Percentiles rank a stretch among this genome's conserved stretches.
Conservation (phyloP, 2,113 vertebrate species). For the Planiliza haematocheilus region DNA sequence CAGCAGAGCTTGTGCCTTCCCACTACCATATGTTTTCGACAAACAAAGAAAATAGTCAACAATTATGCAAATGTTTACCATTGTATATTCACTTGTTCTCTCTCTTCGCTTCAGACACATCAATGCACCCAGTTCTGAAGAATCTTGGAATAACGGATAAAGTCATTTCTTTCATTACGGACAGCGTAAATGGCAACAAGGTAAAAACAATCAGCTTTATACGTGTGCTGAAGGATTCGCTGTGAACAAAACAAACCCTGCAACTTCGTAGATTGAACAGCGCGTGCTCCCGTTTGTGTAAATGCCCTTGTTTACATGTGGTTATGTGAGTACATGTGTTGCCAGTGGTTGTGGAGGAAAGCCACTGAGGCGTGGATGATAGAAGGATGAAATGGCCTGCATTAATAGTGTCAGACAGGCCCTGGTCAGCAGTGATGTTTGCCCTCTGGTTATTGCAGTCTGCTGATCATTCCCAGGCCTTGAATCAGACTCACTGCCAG, state of each 20-base stretch:
- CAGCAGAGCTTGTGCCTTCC: conserved; percentile 23
- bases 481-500: conserved; percentile 56
- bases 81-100: conserved; percentile 42
- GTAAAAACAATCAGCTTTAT: conserved; percentile 74
- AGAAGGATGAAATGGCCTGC: conserved; percentile 64
- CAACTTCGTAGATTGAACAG: neutral
- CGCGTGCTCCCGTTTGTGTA: conserved; percentile 21
- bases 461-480: conserved; percentile 63
- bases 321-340: conserved; percentile 36
- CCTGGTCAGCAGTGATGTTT: conserved; percentile 66
- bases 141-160: conserved; percentile 86
- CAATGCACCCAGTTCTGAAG: conserved; percentile 90
- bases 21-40: conserved; percentile 49
- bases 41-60: conserved; percentile 21
- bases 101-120: conserved; percentile 84
- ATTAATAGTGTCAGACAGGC: conserved; percentile 75
- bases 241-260: conserved; percentile 23
- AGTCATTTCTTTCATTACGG: conserved; percentile 84
- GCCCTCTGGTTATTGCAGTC: conserved; percentile 56
- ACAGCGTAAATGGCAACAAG: conserved; percentile 86
- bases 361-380: conserved; percentile 59
- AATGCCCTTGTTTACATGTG: conserved; percentile 27
- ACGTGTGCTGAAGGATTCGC: neutral
- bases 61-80: conserved; percentile 52
- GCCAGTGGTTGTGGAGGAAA: conserved; percentile 46